These are phyloP conservation scores for Torymus texanus DNA, from an alignment of 2,888 invertebrate genomes.

Conservation along the genomic window DNA sequence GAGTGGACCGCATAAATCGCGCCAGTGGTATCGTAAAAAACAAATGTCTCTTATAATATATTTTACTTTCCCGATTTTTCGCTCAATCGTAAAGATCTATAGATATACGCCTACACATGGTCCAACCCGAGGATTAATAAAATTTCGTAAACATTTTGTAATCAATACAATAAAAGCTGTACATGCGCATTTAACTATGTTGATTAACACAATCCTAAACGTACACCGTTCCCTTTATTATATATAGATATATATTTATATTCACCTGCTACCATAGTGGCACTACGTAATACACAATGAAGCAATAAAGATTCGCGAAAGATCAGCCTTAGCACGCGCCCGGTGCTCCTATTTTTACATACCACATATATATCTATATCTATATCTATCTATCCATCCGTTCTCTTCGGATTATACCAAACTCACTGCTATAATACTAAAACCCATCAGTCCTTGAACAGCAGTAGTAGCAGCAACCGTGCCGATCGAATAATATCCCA, in stretches of 20 bases:
- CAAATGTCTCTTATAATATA: too few species aligned
- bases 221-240: background rate
- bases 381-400: background rate
- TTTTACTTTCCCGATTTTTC: too few species aligned
- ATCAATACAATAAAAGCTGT: too few species aligned
- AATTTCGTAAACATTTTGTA: too few species aligned
- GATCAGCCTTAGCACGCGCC: slow-evolving; percentile 25
- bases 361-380: background rate
- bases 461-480: background rate
- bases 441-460: slow-evolving; percentile 35
- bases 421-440: background rate
- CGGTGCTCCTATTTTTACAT: slow-evolving; percentile 42
- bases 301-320: slow-evolving; percentile 55
- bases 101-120: too few species aligned
- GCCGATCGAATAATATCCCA: slow-evolving; percentile 41
- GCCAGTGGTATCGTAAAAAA: too few species aligned
- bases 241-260: background rate
- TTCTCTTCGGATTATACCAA: background rate
- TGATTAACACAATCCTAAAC: too few species aligned
- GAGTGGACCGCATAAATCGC: too few species aligned
- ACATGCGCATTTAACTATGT: too few species aligned
- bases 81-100: too few species aligned
- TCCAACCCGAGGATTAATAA: too few species aligned
- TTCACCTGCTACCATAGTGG: background rate
- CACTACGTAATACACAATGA: slow-evolving; percentile 48